These are phyloP conservation scores for Lamellibrachia satsuma DNA, from an alignment of 2,888 invertebrate genomes.

Conservation along the genomic window DNA sequence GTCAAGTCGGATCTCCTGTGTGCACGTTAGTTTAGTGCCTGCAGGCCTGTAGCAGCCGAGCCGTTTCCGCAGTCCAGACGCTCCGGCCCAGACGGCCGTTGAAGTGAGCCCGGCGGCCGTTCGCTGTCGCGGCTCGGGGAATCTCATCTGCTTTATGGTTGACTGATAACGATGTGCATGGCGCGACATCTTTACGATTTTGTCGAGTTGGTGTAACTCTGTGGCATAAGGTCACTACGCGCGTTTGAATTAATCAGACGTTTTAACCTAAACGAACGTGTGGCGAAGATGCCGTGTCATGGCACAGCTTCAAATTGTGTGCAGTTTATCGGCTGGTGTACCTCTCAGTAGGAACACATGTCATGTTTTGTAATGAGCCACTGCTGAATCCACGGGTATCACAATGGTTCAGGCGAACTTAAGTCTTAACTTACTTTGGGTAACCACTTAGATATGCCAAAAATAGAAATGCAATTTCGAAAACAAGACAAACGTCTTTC, in stretches of 20 bases:
- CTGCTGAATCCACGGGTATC: background rate
- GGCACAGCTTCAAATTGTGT: no score
- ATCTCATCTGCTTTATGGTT: background rate
- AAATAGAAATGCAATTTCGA: background rate
- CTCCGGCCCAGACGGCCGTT: background rate
- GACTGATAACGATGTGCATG: background rate
- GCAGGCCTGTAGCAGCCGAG: background rate
- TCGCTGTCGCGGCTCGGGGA: background rate
- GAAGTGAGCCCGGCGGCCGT: background rate
- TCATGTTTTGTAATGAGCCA: no score
- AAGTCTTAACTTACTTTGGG: no score
- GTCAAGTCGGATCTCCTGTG: background rate
- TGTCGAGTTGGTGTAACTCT: background rate
- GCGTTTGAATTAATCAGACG: background rate
- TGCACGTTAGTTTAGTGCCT: background rate
- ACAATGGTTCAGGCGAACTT: background rate
- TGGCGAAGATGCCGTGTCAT: no score
- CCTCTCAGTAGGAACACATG: no score
- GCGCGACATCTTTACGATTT: background rate
- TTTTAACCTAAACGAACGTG: background rate
- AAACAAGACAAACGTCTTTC: background rate
- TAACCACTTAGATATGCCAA: no score
- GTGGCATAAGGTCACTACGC: background rate
- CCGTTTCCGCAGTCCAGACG: background rate
- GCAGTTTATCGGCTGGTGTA: no score